phyloP scores from a whole-genome alignment of 2,113 vertebrate genomes.

The Caracal caracal region DNA sequence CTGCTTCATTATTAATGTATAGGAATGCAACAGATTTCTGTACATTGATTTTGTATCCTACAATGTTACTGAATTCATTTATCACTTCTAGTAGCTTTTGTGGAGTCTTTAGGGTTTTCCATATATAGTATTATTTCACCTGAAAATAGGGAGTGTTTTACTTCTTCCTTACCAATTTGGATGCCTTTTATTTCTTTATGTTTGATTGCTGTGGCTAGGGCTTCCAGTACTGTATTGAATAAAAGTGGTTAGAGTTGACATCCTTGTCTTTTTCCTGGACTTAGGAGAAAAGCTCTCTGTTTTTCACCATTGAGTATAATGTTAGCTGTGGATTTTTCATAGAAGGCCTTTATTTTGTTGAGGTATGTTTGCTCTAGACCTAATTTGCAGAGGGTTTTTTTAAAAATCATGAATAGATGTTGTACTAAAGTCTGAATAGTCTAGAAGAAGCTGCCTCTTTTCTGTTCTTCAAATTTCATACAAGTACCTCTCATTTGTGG shows the following conservation, averaged over 20 bases:
- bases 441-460: background rate
- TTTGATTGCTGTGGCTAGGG: background rate
- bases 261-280: background rate
- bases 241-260: background rate
- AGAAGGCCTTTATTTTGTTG: background rate
- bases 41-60: background rate
- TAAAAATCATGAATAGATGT: background rate
- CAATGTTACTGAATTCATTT: background rate
- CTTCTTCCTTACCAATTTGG: background rate
- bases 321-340: background rate
- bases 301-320: background rate
- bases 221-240: background rate
- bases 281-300: background rate
- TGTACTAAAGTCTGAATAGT: background rate
- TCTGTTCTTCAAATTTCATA: background rate
- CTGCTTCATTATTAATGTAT: background rate
- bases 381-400: background rate
- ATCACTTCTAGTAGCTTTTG: background rate
- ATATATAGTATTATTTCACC: background rate
- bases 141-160: background rate
- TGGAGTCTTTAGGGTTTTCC: background rate
- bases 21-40: background rate
- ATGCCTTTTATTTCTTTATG: background rate
- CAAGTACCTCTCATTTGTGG: background rate
- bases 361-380: background rate